phyloP scores from a whole-genome alignment of 2,113 vertebrate species.

The Malurus elegans region DNA sequence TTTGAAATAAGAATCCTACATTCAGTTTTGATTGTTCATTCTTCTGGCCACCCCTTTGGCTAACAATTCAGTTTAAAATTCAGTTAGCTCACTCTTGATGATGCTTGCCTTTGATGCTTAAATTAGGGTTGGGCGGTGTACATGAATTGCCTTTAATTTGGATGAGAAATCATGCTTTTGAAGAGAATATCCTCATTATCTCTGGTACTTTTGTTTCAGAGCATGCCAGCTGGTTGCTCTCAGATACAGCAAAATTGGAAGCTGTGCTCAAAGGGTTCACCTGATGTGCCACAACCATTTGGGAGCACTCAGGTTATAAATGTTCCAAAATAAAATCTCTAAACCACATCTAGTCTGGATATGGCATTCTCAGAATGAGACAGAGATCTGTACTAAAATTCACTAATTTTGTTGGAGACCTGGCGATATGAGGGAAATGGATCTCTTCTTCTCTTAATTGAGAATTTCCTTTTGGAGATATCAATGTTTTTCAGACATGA shows the following conservation, averaged over 20 bases:
- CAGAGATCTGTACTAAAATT: neutral
- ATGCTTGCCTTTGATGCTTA: neutral
- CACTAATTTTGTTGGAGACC: neutral
- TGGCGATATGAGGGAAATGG: neutral
- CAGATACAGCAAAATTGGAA: neutral
- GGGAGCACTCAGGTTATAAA: neutral
- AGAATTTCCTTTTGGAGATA: neutral
- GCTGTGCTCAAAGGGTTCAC: neutral
- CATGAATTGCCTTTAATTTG: neutral
- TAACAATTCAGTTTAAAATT: neutral
- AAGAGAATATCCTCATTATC: neutral
- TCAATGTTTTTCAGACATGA: neutral
- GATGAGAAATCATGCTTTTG: neutral
- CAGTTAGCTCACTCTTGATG: neutral
- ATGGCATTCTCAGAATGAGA: neutral
- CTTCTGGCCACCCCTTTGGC: neutral
- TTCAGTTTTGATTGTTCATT: neutral
- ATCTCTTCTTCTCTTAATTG: neutral
- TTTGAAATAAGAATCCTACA: neutral
- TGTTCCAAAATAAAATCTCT: neutral
- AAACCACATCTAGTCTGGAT: neutral
- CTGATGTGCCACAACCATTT: neutral
- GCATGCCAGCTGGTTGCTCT: neutral
- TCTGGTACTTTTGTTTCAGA: neutral
- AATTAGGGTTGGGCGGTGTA: neutral